Conservation (phyloP, 2,888 invertebrate genomes). For the Ethmia dodecea region DNA sequence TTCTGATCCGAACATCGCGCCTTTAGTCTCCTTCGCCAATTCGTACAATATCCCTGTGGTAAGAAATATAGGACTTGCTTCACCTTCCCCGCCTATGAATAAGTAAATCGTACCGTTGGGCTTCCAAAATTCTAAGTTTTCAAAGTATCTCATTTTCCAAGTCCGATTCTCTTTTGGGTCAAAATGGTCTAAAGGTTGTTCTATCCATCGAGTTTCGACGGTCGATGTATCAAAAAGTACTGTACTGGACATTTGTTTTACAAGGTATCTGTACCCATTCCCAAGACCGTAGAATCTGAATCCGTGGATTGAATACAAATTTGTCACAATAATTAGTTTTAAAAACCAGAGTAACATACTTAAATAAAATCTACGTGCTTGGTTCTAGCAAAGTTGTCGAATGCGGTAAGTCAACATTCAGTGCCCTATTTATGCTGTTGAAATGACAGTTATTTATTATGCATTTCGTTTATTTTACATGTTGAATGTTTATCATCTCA, state of each 20-base stretch:
- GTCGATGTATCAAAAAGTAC: slow-evolving; percentile 21
- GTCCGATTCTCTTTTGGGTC: slow-evolving; percentile 35
- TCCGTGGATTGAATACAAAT: slow-evolving; percentile 22
- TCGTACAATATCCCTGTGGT: slow-evolving; percentile 49
- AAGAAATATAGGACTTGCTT: slow-evolving; percentile 38
- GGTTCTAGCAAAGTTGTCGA: neutral
- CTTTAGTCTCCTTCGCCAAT: slow-evolving; percentile 57
- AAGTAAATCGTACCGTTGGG: slow-evolving; percentile 49
- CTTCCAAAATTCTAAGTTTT: slow-evolving; percentile 46
- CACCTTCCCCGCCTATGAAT: slow-evolving; percentile 52
- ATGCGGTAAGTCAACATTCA: neutral
- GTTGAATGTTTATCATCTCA: slow-evolving; percentile 11
- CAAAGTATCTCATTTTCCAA: slow-evolving; percentile 60
- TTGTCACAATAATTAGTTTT: slow-evolving; percentile 22
- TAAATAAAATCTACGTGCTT: slow-evolving; percentile 7
- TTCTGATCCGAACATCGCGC: slow-evolving; percentile 53
- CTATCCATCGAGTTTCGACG: slow-evolving; percentile 39
- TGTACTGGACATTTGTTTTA: slow-evolving; percentile 29
- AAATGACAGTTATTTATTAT: neutral
- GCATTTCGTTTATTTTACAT: slow-evolving; percentile 4
- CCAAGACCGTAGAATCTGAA: slow-evolving; percentile 32
- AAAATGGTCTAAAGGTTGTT: slow-evolving; percentile 57
- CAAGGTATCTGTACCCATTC: slow-evolving; percentile 35
- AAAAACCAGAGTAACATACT: slow-evolving; percentile 21
- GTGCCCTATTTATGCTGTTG: slow-evolving; percentile 3